These are phyloP conservation scores for Excalfactoria chinensis DNA, from an alignment of 2,113 vertebrate genomes.

Conservation along the genomic window DNA sequence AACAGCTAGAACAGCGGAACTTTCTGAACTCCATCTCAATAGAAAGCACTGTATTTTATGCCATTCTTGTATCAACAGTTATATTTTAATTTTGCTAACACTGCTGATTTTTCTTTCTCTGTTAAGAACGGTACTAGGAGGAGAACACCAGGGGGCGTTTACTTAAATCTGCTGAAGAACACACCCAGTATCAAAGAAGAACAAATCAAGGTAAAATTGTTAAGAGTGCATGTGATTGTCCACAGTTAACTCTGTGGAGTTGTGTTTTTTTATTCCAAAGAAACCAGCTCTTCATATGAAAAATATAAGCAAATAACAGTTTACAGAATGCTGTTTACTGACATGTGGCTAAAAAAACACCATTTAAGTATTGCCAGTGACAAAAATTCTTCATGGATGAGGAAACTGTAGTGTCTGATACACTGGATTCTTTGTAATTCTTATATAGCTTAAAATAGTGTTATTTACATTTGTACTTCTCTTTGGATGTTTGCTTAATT, in stretches of 20 bases:
- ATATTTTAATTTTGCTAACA: neutral
- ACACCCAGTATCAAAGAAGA: conserved; percentile 88
- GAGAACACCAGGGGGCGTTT: conserved; percentile 96
- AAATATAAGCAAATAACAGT: neutral
- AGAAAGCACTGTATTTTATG: neutral
- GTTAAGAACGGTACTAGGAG: conserved; percentile 90
- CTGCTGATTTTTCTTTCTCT: neutral
- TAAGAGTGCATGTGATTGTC: neutral
- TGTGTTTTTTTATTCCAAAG: neutral
- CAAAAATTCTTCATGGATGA: neutral
- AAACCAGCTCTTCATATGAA: neutral
- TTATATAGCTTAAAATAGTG: neutral
- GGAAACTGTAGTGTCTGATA: neutral
- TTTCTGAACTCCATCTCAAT: neutral
- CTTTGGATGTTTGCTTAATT: neutral
- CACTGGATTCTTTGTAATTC: neutral
- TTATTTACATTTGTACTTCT: neutral
- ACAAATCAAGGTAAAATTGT: conserved; percentile 86
- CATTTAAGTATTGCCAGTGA: neutral
- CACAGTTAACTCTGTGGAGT: rapidly evolving
- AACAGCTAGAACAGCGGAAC: neutral
- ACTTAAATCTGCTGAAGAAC: conserved; percentile 93
- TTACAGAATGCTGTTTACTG: neutral
- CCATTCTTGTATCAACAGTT: neutral
- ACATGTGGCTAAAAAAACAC: neutral